Evolutionary conservation across 2,888 invertebrate species (phyloP), one percentile per base, ranked within the genome.

Genomic region (Zhengitettix transpicula): DNA sequence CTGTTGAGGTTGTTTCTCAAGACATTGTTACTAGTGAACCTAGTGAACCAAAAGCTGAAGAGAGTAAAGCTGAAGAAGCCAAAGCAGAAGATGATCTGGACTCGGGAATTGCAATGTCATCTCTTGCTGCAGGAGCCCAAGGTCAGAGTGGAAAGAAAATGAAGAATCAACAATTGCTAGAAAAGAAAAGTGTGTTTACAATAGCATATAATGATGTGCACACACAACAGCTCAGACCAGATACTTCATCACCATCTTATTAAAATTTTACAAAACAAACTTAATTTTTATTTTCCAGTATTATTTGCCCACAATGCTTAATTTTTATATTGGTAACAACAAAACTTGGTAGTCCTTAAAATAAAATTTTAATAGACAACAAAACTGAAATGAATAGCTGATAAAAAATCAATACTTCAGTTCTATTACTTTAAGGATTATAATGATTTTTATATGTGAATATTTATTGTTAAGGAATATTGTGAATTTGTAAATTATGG

Each of bases 181-280:
- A 92, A 68, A 94, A 93, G 75, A 92, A 93, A 70, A 93, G 92
- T 70, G 85, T 94, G 41, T 94, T 94, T 69, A 91, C 91, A 10
- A 94, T 94, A 65, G 92, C 92, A 0, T 94, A 93, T 70, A 89
- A 89, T 68, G 92, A 92, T 68, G 89, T 93, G 67, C 87, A 89
- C 65, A 91, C 90, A 0, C 86, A 86, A 68, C 87, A 89, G 69
- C 76, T 91, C 59, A 76, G 87, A 68, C 84, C 89, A 16, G 88
- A 89, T 65, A 89, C 87, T 71, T 85, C 85, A 67, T 84, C 87
- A 9, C 86, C 88, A 53, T 85, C 86, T 0, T 65, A 63, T 53
- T 66, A 1, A 55, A 52, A 52, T 17, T 47, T 47, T 47, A 28
- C 7, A 28, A 28, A 28, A 28, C 28, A 28, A 28, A 7, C 3